Evolutionary conservation across 2,797 vertebrate species (phyloP), one percentile per base, ranked within the genome.

Genomic region (Xiphophorus birchmanni): DNA sequence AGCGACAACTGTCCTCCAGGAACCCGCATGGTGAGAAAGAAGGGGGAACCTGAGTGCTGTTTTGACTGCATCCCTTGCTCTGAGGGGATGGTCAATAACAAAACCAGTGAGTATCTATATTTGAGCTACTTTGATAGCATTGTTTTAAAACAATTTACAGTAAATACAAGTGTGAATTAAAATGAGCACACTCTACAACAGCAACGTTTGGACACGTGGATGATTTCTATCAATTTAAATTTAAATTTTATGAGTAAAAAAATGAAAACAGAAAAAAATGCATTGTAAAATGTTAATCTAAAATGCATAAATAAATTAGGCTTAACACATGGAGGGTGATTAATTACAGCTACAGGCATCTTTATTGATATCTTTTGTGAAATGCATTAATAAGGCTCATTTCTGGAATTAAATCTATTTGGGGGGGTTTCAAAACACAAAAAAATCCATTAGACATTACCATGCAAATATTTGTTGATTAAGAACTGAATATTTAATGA

Each of bases 21-120:
- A 2, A 94, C 90, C 23, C 94, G 94, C 11, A 90, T 90, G 80
- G 91, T 90, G 26, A 78, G 78, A 69, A 86, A 26, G 65, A 92
- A 92, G 13, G 93, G 92, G 8, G 26, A 93, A 17, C 90, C 94
- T 7, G 81, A 86, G 6, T 96, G 95, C 76, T 96, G 95, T 82
- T 95, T 95, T 75, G 92, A 96, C 75, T 95, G 95, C 58, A 75
- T 93, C 5, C 79, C 75, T 8, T 96, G 95, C 75, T 92, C 93
- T 37, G 89, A 91, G 15, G 95, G 96, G 67, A 91, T 93, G 37
- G 90, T 95, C 78, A 95, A 91, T 74, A 96, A 95, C 80, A 71
- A 80, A 1, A 94, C 93, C 73, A 93, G 95, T 96, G 54, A 35
- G 90, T 86, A 42, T 35, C 77, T 1, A 0, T 11, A 74, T 52